Base-by-base conservation (phyloP, 2,797 vertebrate genomes). In the Macrochelys suwanniensis region DNA sequence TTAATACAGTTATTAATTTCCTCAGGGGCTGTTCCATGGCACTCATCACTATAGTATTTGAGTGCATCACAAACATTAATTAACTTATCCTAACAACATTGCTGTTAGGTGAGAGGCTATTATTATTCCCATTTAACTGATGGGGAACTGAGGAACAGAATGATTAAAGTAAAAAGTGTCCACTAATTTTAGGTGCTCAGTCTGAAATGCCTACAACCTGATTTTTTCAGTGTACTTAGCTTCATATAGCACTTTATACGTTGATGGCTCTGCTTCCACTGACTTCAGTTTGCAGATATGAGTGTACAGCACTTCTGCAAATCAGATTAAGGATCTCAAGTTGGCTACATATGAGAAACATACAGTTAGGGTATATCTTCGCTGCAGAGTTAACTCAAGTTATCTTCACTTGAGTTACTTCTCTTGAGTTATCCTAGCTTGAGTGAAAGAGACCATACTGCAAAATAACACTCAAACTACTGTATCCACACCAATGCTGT, bases 61-160 rank as follows among this genome's bases (percentile, higher is more conserved):
- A 53, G n/a, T 37, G 78, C 51, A 54, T n/a, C 9, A 25, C 33
- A 37, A 37, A 53, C 13, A 33, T 37, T 53, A 54, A 80, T 68
- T 37, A 68, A 37, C n/a, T 37, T 65, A 31, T 19, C 17, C n/a
- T 80, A 53, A 54, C 33, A 80, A 4, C 31, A 0, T 17, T 49
- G 71, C 0, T 0, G 1, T 4, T 87, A 87, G 15, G 53, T 80
- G 33, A 11, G 2, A 76, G 31, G 3, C 5, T 47, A 7, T 80
- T n/a, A 33, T 68, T 37, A 68, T 68, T n/a, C 17, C n/a, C 65
- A 68, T 68, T 68, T 68, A 23, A 37, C n/a, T 23, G 17, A 37
- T 21, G 16, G n/a, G 57, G 61, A 65, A 65, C 33, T 65, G 33
- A 33, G 15, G 65, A 21, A n/a, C 33, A 68, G n/a, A 68, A n/a